Evolutionary conservation across 1,140 invertebrate species (phyloP).

Genomic region (Cherax destructor): DNA sequence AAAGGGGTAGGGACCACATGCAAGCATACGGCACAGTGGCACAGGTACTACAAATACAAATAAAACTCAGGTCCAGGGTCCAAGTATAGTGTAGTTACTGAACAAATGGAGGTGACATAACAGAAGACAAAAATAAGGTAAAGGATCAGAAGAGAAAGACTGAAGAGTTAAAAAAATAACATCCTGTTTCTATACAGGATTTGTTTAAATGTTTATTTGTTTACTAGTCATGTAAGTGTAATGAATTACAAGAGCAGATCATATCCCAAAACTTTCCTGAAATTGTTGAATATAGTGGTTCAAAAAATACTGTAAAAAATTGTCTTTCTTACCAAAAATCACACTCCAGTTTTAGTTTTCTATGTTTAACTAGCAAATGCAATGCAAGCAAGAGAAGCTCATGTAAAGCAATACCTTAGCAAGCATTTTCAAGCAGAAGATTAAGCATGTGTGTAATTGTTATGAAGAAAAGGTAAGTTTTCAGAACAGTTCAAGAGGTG

Average conservation of each 20-base stretch:
- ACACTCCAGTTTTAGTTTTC: neutral
- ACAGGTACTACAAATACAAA: too few relatives aligned
- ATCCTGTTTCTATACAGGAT: neutral
- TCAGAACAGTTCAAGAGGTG: too few relatives aligned
- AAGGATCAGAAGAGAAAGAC: neutral
- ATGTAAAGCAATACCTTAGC: neutral
- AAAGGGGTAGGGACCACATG: too few relatives aligned
- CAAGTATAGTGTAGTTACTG: neutral
- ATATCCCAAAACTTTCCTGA: neutral
- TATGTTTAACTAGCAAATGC: neutral
- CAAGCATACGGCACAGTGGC: too few relatives aligned
- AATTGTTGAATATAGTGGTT: neutral
- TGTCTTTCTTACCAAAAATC: constrained; percentile 2
- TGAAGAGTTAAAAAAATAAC: neutral
- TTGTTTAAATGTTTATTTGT: neutral
- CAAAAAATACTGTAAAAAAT: neutral
- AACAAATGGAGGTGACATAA: neutral
- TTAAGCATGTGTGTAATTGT: neutral
- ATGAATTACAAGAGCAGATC: neutral
- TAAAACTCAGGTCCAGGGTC: too few relatives aligned
- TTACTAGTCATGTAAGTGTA: neutral
- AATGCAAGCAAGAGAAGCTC: constrained; percentile 1
- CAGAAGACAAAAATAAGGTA: neutral
- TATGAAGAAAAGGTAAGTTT: neutral
- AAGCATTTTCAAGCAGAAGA: neutral